phyloP scores from a whole-genome alignment of 2,797 vertebrate genomes.

The Sebastes melanostomus region DNA sequence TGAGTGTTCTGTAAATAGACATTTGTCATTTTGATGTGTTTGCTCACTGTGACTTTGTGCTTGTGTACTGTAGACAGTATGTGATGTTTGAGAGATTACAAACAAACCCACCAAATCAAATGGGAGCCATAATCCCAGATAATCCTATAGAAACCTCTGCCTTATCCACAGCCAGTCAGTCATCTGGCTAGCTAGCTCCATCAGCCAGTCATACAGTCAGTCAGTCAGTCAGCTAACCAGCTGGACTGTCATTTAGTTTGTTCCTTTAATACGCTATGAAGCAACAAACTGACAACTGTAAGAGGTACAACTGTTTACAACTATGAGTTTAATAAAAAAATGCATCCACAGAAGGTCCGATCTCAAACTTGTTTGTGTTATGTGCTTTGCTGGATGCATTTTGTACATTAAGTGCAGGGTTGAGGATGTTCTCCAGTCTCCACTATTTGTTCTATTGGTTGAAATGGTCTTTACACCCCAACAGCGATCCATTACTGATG shows the following conservation, averaged over 20 bases:
- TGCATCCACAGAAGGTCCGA: neutral
- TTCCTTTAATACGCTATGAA: neutral
- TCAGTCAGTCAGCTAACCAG: neutral
- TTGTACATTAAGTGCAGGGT: neutral
- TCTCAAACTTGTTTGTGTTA: neutral
- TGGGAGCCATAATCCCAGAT: conserved; percentile 60
- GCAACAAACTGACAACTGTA: neutral
- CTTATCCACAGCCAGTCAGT: conserved; percentile 35
- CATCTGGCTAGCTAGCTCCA: conserved; percentile 34
- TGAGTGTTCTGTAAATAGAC: neutral
- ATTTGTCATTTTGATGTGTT: neutral
- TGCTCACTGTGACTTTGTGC: conserved; percentile 3
- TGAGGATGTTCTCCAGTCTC: rapidly evolving
- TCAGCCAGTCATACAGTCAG: conserved; percentile 1
- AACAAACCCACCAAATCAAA: conserved; percentile 55
- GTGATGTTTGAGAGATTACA: conserved; percentile 55
- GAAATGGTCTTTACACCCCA: too few relatives aligned
- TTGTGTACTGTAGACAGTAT: conserved; percentile 19
- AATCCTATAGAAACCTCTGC: conserved; percentile 67
- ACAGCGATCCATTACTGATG: too few relatives aligned
- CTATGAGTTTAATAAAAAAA: neutral
- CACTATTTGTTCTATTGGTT: too few relatives aligned
- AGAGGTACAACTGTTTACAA: neutral
- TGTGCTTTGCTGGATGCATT: neutral
- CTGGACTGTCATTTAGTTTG: neutral